Percentiles rank a stretch among this genome's conserved stretches.
Conservation (phyloP, 2,888 invertebrate genomes). For the Aethes cnicana region DNA sequence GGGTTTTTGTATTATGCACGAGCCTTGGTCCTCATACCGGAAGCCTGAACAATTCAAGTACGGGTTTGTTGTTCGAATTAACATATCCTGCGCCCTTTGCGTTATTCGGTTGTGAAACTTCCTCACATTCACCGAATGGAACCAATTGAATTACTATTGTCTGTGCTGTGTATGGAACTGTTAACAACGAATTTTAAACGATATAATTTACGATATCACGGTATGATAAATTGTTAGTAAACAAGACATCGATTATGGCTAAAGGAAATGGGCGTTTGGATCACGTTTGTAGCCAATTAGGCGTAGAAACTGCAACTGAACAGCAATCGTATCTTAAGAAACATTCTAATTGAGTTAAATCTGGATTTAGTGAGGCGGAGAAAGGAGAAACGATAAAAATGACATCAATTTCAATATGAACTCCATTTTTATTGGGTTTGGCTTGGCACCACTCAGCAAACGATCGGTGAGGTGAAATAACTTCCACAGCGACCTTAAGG, state of each 20-base stretch:
- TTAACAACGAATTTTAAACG: slow-evolving; percentile 44
- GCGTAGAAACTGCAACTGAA: too few relatives aligned
- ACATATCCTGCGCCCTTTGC: slow-evolving; percentile 35
- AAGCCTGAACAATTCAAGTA: slow-evolving; percentile 23
- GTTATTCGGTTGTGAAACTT: slow-evolving; percentile 41
- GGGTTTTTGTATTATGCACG: not conserved
- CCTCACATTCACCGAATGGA: slow-evolving; percentile 44
- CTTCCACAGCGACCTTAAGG: not conserved
- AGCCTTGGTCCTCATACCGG: slow-evolving; percentile 13
- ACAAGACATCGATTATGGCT: slow-evolving; percentile 4
- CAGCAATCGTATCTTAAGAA: too few relatives aligned
- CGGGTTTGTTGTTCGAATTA: slow-evolving; percentile 25
- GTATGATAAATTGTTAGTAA: slow-evolving; percentile 4
- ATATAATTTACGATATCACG: slow-evolving; percentile 32
- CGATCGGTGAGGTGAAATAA: slow-evolving; percentile 5
- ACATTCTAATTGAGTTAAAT: too few relatives aligned
- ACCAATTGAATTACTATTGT: slow-evolving; percentile 44
- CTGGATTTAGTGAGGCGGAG: too few relatives aligned
- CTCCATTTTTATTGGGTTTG: slow-evolving; percentile 38
- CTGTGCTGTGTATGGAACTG: slow-evolving; percentile 38
- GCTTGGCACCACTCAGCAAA: slow-evolving; percentile 6
- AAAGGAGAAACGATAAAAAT: slow-evolving; percentile 79
- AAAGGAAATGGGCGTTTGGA: not conserved
- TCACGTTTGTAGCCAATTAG: slow-evolving; percentile 1
- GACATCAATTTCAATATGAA: slow-evolving; percentile 55